Evolutionary conservation across 2,113 vertebrate genomes (phyloP).

Genomic region (Mormyrus lacerda): DNA sequence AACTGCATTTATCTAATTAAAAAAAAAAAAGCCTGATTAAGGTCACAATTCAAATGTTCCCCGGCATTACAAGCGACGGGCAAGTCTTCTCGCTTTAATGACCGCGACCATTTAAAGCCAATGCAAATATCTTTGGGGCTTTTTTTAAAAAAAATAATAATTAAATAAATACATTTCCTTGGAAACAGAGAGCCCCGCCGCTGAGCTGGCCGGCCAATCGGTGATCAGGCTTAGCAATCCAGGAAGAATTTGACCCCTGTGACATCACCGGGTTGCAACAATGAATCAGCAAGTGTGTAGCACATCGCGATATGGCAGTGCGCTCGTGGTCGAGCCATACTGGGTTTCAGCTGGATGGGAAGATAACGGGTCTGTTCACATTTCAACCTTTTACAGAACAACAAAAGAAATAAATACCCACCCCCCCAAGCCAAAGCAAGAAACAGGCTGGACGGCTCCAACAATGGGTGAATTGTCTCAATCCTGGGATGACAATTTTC

Average conservation of each 20-base stretch:
- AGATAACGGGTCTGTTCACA: conserved; percentile 34
- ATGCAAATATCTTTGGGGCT: conserved; percentile 19
- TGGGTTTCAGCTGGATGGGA: conserved; percentile 25
- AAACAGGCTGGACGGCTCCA: neutral
- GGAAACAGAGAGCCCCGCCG: conserved; percentile 20
- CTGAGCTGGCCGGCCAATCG: conserved; percentile 20
- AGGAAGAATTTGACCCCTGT: conserved; percentile 30
- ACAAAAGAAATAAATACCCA: conserved; percentile 22
- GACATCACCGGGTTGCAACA: conserved; percentile 34
- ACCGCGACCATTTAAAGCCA: neutral
- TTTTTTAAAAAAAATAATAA: neutral
- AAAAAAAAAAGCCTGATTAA: neutral
- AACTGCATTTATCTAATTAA: too few species aligned
- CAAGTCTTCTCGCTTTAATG: neutral
- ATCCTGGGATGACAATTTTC: neutral
- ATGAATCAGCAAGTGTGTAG: conserved; percentile 24
- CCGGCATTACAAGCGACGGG: neutral
- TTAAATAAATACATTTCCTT: conserved; percentile 20
- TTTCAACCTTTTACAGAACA: conserved; percentile 18
- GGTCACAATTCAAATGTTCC: neutral
- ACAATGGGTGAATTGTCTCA: conserved; percentile 21
- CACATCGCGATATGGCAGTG: conserved; percentile 7
- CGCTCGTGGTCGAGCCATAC: conserved; percentile 12
- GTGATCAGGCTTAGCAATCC: conserved; percentile 5
- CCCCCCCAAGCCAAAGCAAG: conserved; percentile 28